Conservation (phyloP, 2,888 invertebrate species). For the Dasysyrphus albostriatus region DNA sequence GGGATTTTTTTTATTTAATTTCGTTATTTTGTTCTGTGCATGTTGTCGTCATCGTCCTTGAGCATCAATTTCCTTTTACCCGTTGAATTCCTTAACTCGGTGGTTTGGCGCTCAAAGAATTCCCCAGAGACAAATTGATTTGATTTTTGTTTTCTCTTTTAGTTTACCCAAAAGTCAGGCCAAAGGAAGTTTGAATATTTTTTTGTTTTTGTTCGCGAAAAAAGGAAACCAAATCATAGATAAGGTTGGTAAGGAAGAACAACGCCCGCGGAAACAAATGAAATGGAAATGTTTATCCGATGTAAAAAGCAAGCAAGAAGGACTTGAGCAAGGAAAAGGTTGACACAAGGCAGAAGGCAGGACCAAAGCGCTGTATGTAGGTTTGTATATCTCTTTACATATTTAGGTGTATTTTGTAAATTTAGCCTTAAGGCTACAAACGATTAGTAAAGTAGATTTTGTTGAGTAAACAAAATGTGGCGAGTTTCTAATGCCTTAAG, state of each 20-base stretch:
- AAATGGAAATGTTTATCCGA: constrained; percentile 68
- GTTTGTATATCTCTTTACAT: neutral
- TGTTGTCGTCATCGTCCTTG: constrained; percentile 22
- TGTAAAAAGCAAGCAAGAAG: constrained; percentile 4
- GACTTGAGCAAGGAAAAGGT: constrained; percentile 51
- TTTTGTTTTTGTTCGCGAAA: constrained; percentile 12
- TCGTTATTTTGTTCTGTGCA: constrained; percentile 23
- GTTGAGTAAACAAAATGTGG: constrained; percentile 42
- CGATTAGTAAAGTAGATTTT: constrained; percentile 51
- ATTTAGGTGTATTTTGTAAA: constrained; percentile 5
- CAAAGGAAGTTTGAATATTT: constrained; percentile 39
- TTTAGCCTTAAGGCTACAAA: constrained; percentile 39
- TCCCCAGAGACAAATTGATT: constrained; percentile 62
- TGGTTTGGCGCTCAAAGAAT: constrained; percentile 20
- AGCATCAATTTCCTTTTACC: constrained; percentile 11
- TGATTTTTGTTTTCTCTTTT: constrained; percentile 35
- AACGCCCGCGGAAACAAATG: constrained; percentile 63
- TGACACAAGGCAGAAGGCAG: constrained; percentile 10
- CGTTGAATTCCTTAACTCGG: constrained; percentile 21
- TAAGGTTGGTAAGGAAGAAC: constrained; percentile 45
- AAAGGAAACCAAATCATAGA: constrained; percentile 43
- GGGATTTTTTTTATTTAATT: constrained; percentile 59
- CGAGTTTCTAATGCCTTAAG: constrained; percentile 22
- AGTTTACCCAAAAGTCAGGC: neutral
- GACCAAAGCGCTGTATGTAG: neutral